Evolutionary conservation across 2,888 invertebrate genomes (phyloP), one percentile per base, ranked within the genome.

Genomic region (Nephrotoma appendiculata): DNA sequence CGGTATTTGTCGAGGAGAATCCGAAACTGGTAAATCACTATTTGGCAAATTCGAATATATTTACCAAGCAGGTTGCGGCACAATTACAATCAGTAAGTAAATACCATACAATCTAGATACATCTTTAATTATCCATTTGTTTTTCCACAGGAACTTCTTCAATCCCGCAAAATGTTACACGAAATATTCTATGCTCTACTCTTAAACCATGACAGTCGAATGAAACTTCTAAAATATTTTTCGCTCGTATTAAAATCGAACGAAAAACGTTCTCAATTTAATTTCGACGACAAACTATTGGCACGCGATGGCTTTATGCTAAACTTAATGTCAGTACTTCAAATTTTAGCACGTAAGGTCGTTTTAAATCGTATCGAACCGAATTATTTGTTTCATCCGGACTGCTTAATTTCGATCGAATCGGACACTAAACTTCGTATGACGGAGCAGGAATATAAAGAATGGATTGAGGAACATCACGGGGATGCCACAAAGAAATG

Each of bases 271-370:
- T 95, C 97, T 1, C 98, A 98, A 91, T 93, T 99, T 89, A 98
- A 97, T 90, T 96, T 95, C 45, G 98, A 98, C 90, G 97, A 98
- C 89, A 93, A 96, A 87, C 93, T 96, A 1, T 93, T 98, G 0
- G 97, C 98, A 11, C 96, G 97, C 5, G 98, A 99, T 91, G 99
- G 99, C 0, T 98, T 98, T 91, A 97, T 99, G 96, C 92, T 99
- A 89, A 99, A 99, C 92, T 92, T 99, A 19, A 94, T 98, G 89
- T 96, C 96, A 86, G 96, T 98, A 31, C 92, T 99, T 88, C 99
- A 99, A 91, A 94, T 96, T 91, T 93, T 99, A 41, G 96, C 98
- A 0, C 94, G 96, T 12, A 98, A 98, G 91, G 96, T 99, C 87
- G 97, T 96, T 91, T 91, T 98, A 88, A 96, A 98, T 90, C 97